Percentiles rank a stretch among this genome's conserved stretches.
Conservation (phyloP, 2,113 vertebrate species). For the Megaleporinus macrocephalus region DNA sequence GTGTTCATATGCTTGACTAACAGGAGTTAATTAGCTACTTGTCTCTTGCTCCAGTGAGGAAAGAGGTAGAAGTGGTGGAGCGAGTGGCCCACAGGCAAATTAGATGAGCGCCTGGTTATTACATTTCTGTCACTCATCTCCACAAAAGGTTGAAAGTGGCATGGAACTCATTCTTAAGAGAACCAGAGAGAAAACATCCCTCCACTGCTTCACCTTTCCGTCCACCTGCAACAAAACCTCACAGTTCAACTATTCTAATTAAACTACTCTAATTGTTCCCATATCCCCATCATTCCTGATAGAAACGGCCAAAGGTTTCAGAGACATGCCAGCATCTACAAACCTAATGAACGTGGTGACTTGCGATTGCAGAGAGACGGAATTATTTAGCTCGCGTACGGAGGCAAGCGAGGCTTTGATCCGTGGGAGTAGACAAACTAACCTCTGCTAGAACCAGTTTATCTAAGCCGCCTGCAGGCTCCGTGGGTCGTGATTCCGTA, state of each 20-base stretch:
- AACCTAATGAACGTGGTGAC: not conserved
- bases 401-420: not conserved
- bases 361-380: not conserved
- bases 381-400: not conserved
- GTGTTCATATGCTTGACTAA: conserved; percentile 64
- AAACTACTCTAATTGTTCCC: no score
- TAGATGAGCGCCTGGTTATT: conserved; percentile 78
- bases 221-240: not conserved
- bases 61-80: conserved; percentile 54
- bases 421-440: conserved; percentile 50
- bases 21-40: conserved; percentile 73
- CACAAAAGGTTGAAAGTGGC: conserved; percentile 49
- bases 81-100: conserved; percentile 74
- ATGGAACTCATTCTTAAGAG: conserved; percentile 48
- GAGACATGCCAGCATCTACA: not conserved
- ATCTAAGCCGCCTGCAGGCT: conserved; percentile 4
- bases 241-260: not conserved
- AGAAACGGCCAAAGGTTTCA: not conserved
- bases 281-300: not conserved
- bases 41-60: conserved; percentile 71
- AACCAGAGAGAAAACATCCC: conserved; percentile 4
- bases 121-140: conserved; percentile 76
- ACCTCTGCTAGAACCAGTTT: conserved; percentile 8
- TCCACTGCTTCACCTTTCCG: conserved; percentile 6
- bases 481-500: conserved; percentile 39